These are phyloP conservation scores for Polydrusus tereticollis DNA, from an alignment of 2,888 invertebrate genomes.

Conservation along the genomic window DNA sequence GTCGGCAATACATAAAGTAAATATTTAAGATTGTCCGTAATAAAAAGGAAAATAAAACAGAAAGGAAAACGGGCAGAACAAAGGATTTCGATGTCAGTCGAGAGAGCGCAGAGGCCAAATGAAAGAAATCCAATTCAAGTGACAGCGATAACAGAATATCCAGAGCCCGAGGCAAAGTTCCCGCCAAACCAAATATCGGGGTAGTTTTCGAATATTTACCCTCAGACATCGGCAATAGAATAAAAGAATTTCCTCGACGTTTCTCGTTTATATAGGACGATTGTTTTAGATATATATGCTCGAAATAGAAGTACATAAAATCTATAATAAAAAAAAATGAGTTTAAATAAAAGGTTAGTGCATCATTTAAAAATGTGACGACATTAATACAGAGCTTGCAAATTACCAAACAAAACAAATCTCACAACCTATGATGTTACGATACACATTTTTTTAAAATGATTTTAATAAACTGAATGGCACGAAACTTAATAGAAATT, in stretches of 20 bases:
- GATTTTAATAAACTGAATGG: no score
- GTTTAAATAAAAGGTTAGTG: neutral
- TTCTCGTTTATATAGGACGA: neutral
- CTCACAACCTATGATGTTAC: no score
- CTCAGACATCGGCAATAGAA: neutral
- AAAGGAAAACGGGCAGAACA: constrained; percentile 41
- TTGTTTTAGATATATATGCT: neutral
- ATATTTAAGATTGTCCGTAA: constrained; percentile 36
- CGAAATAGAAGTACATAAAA: neutral
- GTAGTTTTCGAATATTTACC: constrained; percentile 22
- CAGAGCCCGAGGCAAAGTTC: neutral
- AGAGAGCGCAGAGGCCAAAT: constrained; percentile 36
- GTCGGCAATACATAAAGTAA: neutral
- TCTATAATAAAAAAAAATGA: neutral
- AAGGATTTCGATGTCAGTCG: constrained; percentile 40
- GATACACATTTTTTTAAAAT: no score
- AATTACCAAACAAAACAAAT: no score
- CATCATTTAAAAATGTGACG: no score
- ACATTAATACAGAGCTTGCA: no score
- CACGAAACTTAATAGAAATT: no score
- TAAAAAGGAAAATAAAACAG: constrained; percentile 42
- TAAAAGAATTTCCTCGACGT: neutral
- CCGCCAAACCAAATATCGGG: neutral
- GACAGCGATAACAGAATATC: constrained; percentile 35
- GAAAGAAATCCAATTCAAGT: constrained; percentile 47